Evolutionary conservation across 2,888 invertebrate genomes (phyloP), one percentile per base, ranked within the genome.

Genomic region (Hirudinaria manillensis): DNA sequence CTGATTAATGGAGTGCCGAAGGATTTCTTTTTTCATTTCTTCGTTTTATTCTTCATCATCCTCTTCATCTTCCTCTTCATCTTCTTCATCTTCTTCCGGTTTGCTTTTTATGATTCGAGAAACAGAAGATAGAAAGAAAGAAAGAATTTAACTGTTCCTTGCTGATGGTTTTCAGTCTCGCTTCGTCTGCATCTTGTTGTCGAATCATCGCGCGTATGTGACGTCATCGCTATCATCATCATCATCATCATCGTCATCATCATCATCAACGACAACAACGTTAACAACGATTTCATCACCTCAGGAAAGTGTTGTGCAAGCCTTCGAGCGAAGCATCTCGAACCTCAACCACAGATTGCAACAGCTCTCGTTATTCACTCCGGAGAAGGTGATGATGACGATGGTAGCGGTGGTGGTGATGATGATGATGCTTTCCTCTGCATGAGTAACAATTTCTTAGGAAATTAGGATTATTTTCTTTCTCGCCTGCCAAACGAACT

Each of bases 261-360:
- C 66, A 65, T 65, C 66, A 16, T 65, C 66, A 13, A 24, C 66
- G 10, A 16, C 66, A 65, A 16, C 66, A 65, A 16, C 66, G 10
- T 65, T 24, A 13, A 24, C 66, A 13, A 16, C 66, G 24, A 16
- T 10, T 29, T 68, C 68, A 32, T 68, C 68, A 6, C 21, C 32
- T 13, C 65, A 73, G 73, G 73, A 73, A 38, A 73, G 56, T 27
- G 73, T 73, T 51, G 73, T 73, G 61, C 73, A 73, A n/a, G 73
- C 73, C 19, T 73, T 73, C 55, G 73, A 73, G 34, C 56, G 61
- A 36, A 73, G 73, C 73, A 73, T 73, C 13, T 34, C 61, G 24
- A 56, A 36, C 38, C 45, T 73, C 38, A 73, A 73, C 73, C 73
- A 73, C n/a, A n/a, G 73, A 29, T 34, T 73, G 32, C 61, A 65